These are phyloP conservation scores for Aethes cnicana DNA, from an alignment of 2,888 invertebrate genomes.

Conservation along the genomic window DNA sequence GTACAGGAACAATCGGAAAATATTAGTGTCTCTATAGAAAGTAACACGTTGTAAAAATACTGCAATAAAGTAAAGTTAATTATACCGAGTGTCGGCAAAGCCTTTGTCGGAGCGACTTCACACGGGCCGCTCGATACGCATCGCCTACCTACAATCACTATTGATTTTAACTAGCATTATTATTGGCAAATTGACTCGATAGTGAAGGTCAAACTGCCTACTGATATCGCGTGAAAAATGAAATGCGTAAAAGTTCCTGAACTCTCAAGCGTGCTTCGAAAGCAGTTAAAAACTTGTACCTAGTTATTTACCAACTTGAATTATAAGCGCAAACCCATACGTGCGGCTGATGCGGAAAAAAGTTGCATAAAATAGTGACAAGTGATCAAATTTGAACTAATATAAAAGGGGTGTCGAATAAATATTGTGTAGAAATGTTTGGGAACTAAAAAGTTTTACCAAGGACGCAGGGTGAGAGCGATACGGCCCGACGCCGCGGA, in stretches of 20 bases:
- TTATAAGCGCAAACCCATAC: no score
- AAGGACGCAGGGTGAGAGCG: constrained; percentile 36
- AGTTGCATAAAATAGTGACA: no score
- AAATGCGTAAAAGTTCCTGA: no score
- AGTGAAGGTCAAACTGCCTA: constrained; percentile 31
- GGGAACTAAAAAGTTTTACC: constrained; percentile 45
- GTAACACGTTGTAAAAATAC: constrained; percentile 32
- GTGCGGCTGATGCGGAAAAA: no score
- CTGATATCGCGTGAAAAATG: no score
- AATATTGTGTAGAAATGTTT: constrained; percentile 11
- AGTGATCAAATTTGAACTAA: no score
- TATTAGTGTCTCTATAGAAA: constrained; percentile 11
- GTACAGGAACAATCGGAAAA: constrained; percentile 3
- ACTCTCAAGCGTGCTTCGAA: no score
- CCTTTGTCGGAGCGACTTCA: constrained; percentile 69
- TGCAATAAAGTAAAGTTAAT: constrained; percentile 39
- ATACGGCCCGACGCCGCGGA: constrained; percentile 47
- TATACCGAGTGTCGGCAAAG: constrained; percentile 38
- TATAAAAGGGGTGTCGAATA: background rate
- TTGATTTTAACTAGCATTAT: constrained; percentile 59
- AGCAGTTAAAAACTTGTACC: no score
- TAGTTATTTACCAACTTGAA: no score
- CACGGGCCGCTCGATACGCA: constrained; percentile 66
- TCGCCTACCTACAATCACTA: constrained; percentile 56
- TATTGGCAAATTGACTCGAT: constrained; percentile 52